Conservation (phyloP, 2,888 invertebrate species). For the Trissolcus brochymenae region DNA sequence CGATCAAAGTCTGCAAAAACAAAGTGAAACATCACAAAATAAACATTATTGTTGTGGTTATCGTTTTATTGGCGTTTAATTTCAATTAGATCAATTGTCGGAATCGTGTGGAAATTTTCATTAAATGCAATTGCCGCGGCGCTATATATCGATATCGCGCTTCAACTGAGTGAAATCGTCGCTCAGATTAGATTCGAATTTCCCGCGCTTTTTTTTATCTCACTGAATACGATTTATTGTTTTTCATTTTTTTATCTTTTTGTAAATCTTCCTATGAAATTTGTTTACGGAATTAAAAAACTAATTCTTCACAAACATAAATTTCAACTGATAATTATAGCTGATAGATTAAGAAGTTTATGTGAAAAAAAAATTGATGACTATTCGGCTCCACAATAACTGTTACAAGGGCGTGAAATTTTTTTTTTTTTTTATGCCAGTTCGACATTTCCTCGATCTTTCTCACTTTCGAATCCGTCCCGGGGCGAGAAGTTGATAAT, state of each 20-base stretch:
- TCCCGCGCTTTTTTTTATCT: neutral
- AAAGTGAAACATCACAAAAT: conserved; percentile 51
- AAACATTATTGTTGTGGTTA: conserved; percentile 52
- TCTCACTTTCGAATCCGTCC: too few species aligned
- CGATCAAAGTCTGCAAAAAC: conserved; percentile 58
- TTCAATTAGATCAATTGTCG: conserved; percentile 57
- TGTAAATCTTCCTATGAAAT: too few species aligned
- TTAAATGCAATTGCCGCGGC: conserved; percentile 42
- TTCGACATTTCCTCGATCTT: too few species aligned
- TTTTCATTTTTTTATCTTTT: neutral
- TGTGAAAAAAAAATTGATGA: too few species aligned
- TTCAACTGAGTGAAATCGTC: neutral
- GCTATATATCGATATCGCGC: conserved; percentile 21
- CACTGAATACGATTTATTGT: neutral
- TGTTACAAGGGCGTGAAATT: too few species aligned
- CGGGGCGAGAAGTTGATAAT: too few species aligned
- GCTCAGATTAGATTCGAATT: conserved; percentile 11
- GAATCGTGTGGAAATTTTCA: conserved; percentile 53
- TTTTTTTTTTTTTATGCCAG: too few species aligned
- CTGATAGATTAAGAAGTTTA: too few species aligned
- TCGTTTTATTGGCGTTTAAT: conserved; percentile 53
- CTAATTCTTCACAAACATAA: too few species aligned
- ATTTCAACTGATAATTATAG: too few species aligned
- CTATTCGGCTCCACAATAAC: too few species aligned
- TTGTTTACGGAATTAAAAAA: too few species aligned